Evolutionary conservation across 2,888 invertebrate species (phyloP).

Genomic region (Chrysolina americana): DNA sequence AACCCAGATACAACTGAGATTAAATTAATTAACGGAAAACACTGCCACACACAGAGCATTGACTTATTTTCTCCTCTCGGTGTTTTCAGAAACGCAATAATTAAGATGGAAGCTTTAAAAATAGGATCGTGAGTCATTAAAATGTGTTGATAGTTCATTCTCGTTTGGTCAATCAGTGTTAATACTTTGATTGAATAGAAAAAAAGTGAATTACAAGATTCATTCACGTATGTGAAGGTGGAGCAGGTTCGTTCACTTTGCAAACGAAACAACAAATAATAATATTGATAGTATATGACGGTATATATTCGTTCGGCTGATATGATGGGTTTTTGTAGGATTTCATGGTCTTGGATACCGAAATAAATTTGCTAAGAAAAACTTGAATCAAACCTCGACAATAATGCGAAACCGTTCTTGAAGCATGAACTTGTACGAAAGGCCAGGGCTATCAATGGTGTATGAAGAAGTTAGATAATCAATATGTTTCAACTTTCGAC

Average conservation of each 20-base stretch:
- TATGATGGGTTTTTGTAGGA: neutral
- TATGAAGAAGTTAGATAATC: neutral
- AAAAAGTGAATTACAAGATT: too few species aligned
- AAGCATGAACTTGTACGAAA: neutral
- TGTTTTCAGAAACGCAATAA: slow-evolving; percentile 32
- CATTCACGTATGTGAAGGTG: too few species aligned
- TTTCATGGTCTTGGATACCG: neutral
- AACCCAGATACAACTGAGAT: slow-evolving; percentile 46
- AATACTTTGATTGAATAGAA: neutral
- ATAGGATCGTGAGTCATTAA: slow-evolving; percentile 12
- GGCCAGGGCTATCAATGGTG: neutral
- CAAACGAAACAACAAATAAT: too few species aligned
- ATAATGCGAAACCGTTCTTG: neutral
- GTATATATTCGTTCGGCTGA: neutral
- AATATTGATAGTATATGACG: neutral
- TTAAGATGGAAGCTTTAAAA: neutral
- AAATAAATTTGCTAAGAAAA: neutral
- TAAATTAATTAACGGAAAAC: slow-evolving; percentile 50
- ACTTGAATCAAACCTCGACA: neutral
- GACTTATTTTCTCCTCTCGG: slow-evolving; percentile 23
- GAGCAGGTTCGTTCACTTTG: too few species aligned
- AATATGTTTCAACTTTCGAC: neutral
- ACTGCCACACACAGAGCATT: slow-evolving; percentile 46
- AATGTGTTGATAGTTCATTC: neutral
- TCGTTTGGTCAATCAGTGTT: neutral